phyloP scores from a whole-genome alignment of 2,888 invertebrate species.

The Cloeon dipterum region DNA sequence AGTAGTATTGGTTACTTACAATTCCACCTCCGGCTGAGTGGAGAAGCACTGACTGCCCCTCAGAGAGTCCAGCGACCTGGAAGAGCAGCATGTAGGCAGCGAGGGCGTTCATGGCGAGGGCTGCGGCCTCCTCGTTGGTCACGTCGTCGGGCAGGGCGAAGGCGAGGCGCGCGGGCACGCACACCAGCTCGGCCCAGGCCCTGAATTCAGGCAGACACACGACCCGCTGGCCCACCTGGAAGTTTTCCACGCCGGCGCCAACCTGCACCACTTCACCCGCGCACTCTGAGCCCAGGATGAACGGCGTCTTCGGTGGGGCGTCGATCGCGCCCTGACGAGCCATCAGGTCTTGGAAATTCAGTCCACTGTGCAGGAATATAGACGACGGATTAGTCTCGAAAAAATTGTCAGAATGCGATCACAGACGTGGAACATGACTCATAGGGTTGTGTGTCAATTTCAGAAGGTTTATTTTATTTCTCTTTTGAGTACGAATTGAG shows the following conservation, averaged over 20 bases:
- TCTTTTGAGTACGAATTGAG: too few relatives aligned
- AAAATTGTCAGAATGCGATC: too few relatives aligned
- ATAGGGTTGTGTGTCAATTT: too few relatives aligned
- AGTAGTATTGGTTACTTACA: too few relatives aligned
- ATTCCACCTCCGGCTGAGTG: constrained; percentile 77
- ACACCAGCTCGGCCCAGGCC: constrained; percentile 70
- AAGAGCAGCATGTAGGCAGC: constrained; percentile 69
- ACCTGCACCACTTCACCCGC: constrained; percentile 60
- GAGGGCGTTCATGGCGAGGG: constrained; percentile 66
- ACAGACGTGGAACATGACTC: too few relatives aligned
- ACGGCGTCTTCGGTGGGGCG: constrained; percentile 70
- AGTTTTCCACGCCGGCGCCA: constrained; percentile 50
- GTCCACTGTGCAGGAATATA: constrained; percentile 62
- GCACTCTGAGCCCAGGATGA: constrained; percentile 73
- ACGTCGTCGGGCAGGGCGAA: constrained; percentile 53
- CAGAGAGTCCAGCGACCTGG: constrained; percentile 52
- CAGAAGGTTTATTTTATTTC: too few relatives aligned
- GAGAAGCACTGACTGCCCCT: constrained; percentile 57
- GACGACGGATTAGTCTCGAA: too few relatives aligned
- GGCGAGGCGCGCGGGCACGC: constrained; percentile 56
- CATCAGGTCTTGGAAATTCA: constrained; percentile 79
- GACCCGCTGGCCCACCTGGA: constrained; percentile 55
- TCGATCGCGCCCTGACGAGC: constrained; percentile 70
- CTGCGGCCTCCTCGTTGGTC: constrained; percentile 56
- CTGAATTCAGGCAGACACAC: constrained; percentile 64